phyloP scores from a whole-genome alignment of 2,113 vertebrate species.

The Empidonax traillii region DNA sequence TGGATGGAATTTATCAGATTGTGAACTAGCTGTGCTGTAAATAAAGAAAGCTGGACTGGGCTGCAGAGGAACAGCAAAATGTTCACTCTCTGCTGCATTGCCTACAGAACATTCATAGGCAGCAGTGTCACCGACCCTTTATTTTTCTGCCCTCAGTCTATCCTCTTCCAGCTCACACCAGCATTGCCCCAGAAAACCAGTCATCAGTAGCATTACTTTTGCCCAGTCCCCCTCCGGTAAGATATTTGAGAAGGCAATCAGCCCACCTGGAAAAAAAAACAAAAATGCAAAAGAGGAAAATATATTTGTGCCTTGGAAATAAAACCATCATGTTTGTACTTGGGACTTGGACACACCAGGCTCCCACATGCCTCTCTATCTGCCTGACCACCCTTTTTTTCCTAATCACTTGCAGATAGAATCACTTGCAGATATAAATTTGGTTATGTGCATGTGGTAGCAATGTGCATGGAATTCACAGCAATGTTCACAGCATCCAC shows the following conservation, averaged over 20 bases:
- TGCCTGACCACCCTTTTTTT: neutral
- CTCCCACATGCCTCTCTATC: neutral
- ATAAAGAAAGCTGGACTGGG: neutral
- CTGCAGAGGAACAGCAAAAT: neutral
- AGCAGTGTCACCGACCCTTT: neutral
- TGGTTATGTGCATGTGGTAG: neutral
- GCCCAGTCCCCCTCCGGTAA: neutral
- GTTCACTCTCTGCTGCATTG: neutral
- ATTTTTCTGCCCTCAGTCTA: neutral
- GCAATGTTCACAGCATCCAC: neutral
- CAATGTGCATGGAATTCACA: neutral
- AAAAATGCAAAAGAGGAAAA: neutral
- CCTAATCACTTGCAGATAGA: neutral
- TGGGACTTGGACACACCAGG: neutral
- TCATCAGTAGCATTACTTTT: neutral
- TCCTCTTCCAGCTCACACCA: neutral
- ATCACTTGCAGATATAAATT: neutral
- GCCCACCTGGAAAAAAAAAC: neutral
- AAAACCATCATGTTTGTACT: fast-evolving
- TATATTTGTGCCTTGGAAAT: neutral
- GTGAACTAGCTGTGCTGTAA: neutral
- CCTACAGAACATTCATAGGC: neutral
- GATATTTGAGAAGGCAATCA: neutral
- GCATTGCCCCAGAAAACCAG: neutral
- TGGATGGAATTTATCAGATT: neutral